Conservation (phyloP, 2,797 vertebrate species). For the Rhinophrynus dorsalis region DNA sequence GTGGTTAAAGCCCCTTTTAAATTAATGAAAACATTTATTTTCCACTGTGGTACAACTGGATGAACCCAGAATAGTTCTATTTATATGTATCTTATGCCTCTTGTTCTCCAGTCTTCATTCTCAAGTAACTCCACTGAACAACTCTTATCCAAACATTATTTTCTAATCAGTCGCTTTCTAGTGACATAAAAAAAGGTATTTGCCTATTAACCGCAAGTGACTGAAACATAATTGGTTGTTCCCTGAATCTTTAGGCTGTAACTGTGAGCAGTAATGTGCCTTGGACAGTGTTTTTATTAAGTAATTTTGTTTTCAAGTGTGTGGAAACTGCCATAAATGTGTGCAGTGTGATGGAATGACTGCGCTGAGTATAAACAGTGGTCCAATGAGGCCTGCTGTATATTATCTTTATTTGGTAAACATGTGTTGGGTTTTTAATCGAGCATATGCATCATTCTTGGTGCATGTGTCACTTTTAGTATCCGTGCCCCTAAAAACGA, state of each 20-base stretch:
- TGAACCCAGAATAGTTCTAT: too few relatives aligned
- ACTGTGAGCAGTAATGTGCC: slow-evolving; percentile 20
- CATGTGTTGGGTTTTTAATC: slow-evolving; percentile 24
- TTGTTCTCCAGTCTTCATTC: too few relatives aligned
- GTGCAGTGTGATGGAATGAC: slow-evolving; percentile 4
- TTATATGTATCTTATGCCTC: too few relatives aligned
- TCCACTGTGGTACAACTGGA: too few relatives aligned
- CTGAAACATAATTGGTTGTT: slow-evolving; percentile 27
- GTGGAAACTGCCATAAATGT: slow-evolving; percentile 29
- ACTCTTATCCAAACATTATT: background rate
- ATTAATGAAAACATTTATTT: too few relatives aligned
- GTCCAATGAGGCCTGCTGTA: slow-evolving; percentile 4
- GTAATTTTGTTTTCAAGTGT: slow-evolving; percentile 40
- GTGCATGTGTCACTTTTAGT: slow-evolving; percentile 17
- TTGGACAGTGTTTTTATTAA: slow-evolving; percentile 36
- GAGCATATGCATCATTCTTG: slow-evolving; percentile 17
- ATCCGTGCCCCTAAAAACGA: slow-evolving; percentile 21
- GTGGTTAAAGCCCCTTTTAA: too few relatives aligned
- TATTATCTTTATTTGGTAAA: slow-evolving; percentile 44
- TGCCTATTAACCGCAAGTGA: slow-evolving; percentile 36
- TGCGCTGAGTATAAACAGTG: background rate
- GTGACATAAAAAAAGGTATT: slow-evolving; percentile 3
- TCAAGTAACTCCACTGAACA: too few relatives aligned
- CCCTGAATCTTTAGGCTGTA: slow-evolving; percentile 6
- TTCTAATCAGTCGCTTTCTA: background rate